A percentile compares a stretch with the other conserved stretches of the same genome.
phyloP scores from a whole-genome alignment of 1,140 invertebrate species.

The Anadara kagoshimensis region DNA sequence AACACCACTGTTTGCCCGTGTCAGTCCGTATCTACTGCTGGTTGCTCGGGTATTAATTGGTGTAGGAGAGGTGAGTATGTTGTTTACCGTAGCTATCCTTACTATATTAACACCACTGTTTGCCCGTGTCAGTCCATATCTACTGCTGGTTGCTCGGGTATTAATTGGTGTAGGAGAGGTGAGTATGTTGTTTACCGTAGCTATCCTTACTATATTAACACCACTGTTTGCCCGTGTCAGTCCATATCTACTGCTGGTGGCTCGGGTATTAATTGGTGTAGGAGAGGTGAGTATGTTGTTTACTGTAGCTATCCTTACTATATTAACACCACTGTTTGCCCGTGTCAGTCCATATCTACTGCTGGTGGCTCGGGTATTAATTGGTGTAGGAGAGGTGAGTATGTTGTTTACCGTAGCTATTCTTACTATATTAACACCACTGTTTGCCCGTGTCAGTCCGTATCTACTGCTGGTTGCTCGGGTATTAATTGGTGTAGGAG shows the following conservation, averaged over 20 bases:
- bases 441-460: conserved; percentile 79
- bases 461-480: conserved; percentile 70
- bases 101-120: conserved; percentile 88
- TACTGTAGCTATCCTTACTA: conserved; percentile 85
- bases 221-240: conserved; percentile 82
- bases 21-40: conserved; percentile 68
- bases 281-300: conserved; percentile 76
- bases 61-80: conserved; percentile 67
- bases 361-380: conserved; percentile 69
- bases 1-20: conserved; percentile 85
- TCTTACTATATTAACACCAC: conserved; percentile 88
- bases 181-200: conserved; percentile 80
- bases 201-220: conserved; percentile 87
- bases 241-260: conserved; percentile 68
- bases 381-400: conserved; percentile 73
- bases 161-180: conserved; percentile 73
- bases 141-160: conserved; percentile 70
- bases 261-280: conserved; percentile 73
- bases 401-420: conserved; percentile 83
- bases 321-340: conserved; percentile 87
- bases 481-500: conserved; percentile 72
- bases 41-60: conserved; percentile 72
- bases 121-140: conserved; percentile 77
- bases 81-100: conserved; percentile 86
- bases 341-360: conserved; percentile 75